Conservation (phyloP, 2,888 invertebrate genomes). For the Nebria brevicollis region DNA sequence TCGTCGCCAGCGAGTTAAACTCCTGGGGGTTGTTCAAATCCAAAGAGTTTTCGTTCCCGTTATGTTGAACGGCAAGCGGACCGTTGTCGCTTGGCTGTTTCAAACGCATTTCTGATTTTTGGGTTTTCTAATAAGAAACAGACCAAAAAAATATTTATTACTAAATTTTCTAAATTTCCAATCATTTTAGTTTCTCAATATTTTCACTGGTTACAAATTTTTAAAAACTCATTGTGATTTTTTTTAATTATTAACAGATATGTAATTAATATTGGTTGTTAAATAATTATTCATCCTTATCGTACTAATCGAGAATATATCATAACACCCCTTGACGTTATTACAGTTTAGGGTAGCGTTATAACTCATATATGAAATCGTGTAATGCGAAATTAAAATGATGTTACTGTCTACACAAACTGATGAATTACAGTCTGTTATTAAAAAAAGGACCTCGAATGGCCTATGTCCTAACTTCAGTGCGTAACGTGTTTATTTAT, state of each 20-base stretch:
- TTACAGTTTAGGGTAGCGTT: background rate
- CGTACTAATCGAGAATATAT: background rate
- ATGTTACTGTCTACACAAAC: background rate
- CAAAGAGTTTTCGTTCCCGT: slow-evolving; percentile 56
- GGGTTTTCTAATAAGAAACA: slow-evolving; percentile 55
- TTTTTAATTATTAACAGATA: background rate
- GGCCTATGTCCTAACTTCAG: too few relatives aligned
- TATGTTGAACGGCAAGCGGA: slow-evolving; percentile 57
- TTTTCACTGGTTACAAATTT: too few relatives aligned
- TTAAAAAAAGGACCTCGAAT: too few relatives aligned
- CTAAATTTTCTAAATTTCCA: background rate
- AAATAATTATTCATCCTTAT: background rate
- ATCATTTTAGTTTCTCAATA: too few relatives aligned
- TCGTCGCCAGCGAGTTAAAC: slow-evolving; percentile 18
- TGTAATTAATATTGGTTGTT: background rate
- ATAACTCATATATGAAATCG: background rate
- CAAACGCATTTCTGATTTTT: slow-evolving; percentile 59
- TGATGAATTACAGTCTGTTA: too few relatives aligned
- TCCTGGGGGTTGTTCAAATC: slow-evolving; percentile 19
- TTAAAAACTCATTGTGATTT: background rate
- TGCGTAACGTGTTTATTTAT: too few relatives aligned
- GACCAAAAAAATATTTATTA: background rate
- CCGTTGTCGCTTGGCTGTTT: slow-evolving; percentile 59
- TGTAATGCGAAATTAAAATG: background rate
- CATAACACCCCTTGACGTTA: background rate